Evolutionary conservation across 2,888 invertebrate genomes (phyloP), one percentile per base, ranked within the genome.

Genomic region (Cremastinae sp.): DNA sequence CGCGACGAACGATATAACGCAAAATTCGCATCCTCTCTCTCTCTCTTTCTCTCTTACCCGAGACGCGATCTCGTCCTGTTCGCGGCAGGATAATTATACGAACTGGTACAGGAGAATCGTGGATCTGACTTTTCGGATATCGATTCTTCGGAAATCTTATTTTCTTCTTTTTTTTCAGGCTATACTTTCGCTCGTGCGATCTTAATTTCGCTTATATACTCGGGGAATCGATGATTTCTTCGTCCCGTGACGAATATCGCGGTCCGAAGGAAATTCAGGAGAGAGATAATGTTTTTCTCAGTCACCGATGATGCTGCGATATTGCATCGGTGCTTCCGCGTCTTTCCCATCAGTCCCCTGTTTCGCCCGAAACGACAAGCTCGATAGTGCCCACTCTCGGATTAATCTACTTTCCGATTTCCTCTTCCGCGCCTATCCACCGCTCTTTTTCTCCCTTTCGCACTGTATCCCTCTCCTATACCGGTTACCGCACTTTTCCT

Each of bases 371-470:
- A 70, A 70, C 61, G 53, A 70, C 70, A 41, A 43, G 51, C 53
- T 70, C 14, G 49, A 64, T 64, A 47, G 49, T 47, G 47, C 49
- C 65, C 56, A 10, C 65, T 64, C 56, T 56, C 56, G 45, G 64
- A 65, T 65, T 61, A 61, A 70, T 70, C 61, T 70, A 70, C 61
- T 51, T 58, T 58, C 64, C 64, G 64, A 64, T 64, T 56, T 64
- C 72, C 64, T 53, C 56, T 58, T 49, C 58, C 56, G 64, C 36
- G 47, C 65, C 65, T 49, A 47, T 49, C 45, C 45, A 65, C 54
- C 51, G 38, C 58, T 53, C 62, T 12, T 45, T 14, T 12, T 49
- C 22, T 54, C n/a, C 3, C 36, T 20, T 18, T 43, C n/a, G 5
- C 4, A 54, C 49, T n/a, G n/a, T n/a, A n/a, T 28, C 5, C 28